These are phyloP conservation scores for Drosophila quadrilineata DNA, from an alignment of 1,140 invertebrate genomes.

Conservation along the genomic window DNA sequence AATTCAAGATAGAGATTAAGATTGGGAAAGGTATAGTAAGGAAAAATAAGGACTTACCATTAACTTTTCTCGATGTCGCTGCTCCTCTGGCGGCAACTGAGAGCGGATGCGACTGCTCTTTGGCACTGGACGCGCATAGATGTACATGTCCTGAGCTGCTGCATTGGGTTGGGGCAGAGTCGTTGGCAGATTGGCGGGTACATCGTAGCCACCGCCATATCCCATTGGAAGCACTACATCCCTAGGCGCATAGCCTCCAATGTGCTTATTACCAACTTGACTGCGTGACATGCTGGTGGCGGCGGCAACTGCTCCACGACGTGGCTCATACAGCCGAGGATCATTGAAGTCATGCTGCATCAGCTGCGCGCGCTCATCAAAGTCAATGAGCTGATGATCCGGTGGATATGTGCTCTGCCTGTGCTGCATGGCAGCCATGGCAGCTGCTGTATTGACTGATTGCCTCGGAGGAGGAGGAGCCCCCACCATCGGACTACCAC, in stretches of 20 bases:
- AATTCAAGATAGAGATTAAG: background rate
- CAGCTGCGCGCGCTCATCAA: constrained; percentile 83
- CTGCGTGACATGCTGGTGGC: constrained; percentile 1
- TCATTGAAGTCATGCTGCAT: constrained; percentile 70
- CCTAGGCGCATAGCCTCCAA: constrained; percentile 18
- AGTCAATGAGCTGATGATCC: constrained; percentile 86
- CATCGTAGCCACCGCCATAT: constrained; percentile 30
- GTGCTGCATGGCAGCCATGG: constrained; percentile 53
- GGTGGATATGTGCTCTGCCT: constrained; percentile 71
- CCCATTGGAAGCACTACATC: constrained; percentile 2
- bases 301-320: constrained; percentile 25
- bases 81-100: constrained; percentile 35
- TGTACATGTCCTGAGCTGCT: constrained; percentile 54
- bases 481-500: constrained; percentile 15
- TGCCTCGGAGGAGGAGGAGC: background rate
- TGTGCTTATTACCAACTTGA: constrained; percentile 9
- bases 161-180: constrained; percentile 42
- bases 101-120: constrained; percentile 55
- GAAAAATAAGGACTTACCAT: constrained; percentile 28
- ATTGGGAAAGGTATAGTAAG: background rate
- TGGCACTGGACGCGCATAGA: constrained; percentile 67
- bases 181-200: constrained; percentile 32
- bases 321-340: constrained; percentile 43
- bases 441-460: constrained; percentile 15
- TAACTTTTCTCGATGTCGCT: constrained; percentile 31